These are phyloP conservation scores for Dendrophyllia cribrosa DNA, from an alignment of 64 coral and sea anemone species.

Conservation along the genomic window DNA sequence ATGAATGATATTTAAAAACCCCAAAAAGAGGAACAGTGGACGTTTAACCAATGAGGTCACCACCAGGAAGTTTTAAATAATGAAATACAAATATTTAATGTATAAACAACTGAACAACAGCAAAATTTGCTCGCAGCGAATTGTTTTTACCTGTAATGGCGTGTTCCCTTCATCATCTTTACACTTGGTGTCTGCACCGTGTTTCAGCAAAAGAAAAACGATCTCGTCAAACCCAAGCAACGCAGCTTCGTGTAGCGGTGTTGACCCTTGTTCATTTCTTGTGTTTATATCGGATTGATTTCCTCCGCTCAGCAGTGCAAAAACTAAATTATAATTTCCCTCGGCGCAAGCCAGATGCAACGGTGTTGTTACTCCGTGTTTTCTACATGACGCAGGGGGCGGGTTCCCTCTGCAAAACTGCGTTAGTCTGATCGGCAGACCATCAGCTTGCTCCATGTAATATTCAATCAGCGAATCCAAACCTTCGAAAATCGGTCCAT, in stretches of 20 bases:
- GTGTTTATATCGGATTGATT: constrained; percentile 82
- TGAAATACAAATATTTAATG: neutral
- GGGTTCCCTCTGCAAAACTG: constrained; percentile 75
- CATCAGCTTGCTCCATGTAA: constrained; percentile 94
- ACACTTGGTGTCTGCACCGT: constrained; percentile 85
- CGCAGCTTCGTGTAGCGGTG: constrained; percentile 88
- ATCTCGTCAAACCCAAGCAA: constrained; percentile 73
- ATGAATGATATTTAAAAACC: too few species aligned
- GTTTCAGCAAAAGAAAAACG: constrained; percentile 76
- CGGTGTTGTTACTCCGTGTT: constrained; percentile 84
- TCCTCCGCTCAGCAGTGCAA: constrained; percentile 73
- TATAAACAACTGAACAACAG: neutral
- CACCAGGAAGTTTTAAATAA: too few species aligned
- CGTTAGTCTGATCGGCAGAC: constrained; percentile 81
- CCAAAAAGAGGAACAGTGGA: too few species aligned
- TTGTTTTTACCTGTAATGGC: constrained; percentile 74
- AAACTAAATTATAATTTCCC: constrained; percentile 82
- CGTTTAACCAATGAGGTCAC: too few species aligned
- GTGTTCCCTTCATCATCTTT: constrained; percentile 88
- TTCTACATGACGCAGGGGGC: constrained; percentile 87
- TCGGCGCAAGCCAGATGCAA: constrained; percentile 83
- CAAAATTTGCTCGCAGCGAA: neutral
- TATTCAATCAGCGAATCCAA: constrained; percentile 93
- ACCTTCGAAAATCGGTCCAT: constrained; percentile 94
- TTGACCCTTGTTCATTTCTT: constrained; percentile 84